Evolutionary conservation across 2,113 vertebrate genomes (phyloP), one percentile per base, ranked within the genome.

Genomic region (Rhinichthys klamathensis): DNA sequence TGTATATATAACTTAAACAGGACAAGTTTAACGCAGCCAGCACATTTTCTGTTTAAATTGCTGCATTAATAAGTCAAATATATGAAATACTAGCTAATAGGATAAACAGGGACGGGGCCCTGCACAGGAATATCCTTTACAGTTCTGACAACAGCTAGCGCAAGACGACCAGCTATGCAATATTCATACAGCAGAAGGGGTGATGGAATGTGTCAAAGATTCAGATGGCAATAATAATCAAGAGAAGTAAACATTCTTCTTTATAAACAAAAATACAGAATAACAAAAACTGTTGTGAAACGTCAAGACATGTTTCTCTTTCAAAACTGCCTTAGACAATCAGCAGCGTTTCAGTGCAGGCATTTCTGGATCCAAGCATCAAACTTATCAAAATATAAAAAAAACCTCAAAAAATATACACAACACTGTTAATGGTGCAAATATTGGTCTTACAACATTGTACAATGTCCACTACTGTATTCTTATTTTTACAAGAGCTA

Each of bases 271-370:
- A 87, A 85, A 82, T 49, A 84, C 7, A 49, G 25, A 41, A 74
- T 46, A 72, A 61, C 32, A 83, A 76, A 70, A 46, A 78, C 56
- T 21, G 16, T 65, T 63, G 13, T 15, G 58, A 76, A 84, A 67
- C 30, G 44, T 75, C 54, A 46, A 23, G n/a, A 54, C 75, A 41
- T 27, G 60, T 70, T 83, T 74, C 73, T 60, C 58, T 72, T 86
- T 81, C 15, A 84, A 58, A 75, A 72, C 84, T 67, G 74, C 61
- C 44, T 87, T 69, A 5, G 60, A 86, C 60, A 85, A 51, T 79
- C 54, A 79, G 85, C 63, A 89, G 87, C 82, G 83, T 51, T 72
- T 85, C 84, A 92, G 89, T 89, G 83, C 83, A 90, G 32, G 77
- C 75, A 72, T 88, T 87, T 81, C 82, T 30, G 44, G 83, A 38